Evolutionary conservation across 2,113 vertebrate species (phyloP).

Genomic region (Sinocyclocheilus anophthalmus): DNA sequence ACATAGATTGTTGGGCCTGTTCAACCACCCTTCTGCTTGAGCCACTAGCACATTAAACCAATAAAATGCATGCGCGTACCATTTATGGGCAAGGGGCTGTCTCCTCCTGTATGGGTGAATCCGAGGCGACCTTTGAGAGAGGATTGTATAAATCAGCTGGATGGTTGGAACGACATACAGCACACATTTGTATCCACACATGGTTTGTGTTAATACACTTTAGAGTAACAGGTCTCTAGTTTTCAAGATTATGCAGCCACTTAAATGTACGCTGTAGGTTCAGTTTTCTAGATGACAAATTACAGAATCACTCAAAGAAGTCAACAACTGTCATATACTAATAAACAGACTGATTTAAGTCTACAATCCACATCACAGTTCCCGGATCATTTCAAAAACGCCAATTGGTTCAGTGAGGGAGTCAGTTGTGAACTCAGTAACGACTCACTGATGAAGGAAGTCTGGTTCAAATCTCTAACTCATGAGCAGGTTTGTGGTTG

Average conservation of each 20-base stretch:
- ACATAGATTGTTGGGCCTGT: slow-evolving; percentile 29
- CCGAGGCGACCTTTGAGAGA: slow-evolving; percentile 81
- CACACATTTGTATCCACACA: slow-evolving; percentile 1
- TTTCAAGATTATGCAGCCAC: neutral
- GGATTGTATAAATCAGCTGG: slow-evolving; percentile 54
- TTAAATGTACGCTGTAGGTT: neutral
- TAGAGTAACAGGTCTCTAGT: neutral
- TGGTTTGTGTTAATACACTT: neutral
- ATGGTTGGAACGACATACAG: slow-evolving; percentile 6
- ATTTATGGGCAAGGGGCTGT: slow-evolving; percentile 86
- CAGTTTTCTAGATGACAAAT: neutral
- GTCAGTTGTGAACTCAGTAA: neutral
- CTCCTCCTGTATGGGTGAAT: slow-evolving; percentile 84
- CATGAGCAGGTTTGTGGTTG: too few species aligned
- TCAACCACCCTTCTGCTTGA: neutral
- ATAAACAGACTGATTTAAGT: too few species aligned
- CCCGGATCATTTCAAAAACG: too few species aligned
- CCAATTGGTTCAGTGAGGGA: neutral
- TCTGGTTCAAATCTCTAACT: neutral
- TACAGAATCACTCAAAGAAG: neutral
- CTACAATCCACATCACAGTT: neutral
- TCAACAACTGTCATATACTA: neutral
- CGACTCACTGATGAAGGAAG: too few species aligned
- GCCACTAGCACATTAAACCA: slow-evolving; percentile 20
- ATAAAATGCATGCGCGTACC: slow-evolving; percentile 74